These are phyloP conservation scores for Ridgeia piscesae DNA, from an alignment of 1,140 invertebrate species.

Conservation along the genomic window DNA sequence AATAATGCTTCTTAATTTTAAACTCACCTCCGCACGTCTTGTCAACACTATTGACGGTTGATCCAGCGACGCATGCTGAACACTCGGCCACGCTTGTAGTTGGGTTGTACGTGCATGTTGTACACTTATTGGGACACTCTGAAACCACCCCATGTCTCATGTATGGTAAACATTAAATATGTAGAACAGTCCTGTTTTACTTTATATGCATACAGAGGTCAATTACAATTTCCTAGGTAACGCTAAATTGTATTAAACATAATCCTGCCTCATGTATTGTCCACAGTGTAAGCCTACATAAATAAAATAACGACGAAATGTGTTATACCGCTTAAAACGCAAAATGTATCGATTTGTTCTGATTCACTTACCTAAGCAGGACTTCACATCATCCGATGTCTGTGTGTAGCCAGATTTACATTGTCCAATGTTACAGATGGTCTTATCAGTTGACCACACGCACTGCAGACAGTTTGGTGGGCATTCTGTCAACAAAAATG, in stretches of 20 bases:
- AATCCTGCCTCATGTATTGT: no score
- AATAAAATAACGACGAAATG: background rate
- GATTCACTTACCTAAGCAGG: background rate
- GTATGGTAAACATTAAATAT: background rate
- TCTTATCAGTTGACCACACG: background rate
- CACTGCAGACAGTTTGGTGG: background rate
- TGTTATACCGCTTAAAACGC: background rate
- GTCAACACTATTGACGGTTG: background rate
- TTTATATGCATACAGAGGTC: no score
- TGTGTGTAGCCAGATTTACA: background rate
- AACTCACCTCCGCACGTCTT: background rate
- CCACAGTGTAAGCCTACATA: no score
- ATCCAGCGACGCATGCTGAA: background rate
- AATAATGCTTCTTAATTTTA: background rate
- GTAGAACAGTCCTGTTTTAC: no score
- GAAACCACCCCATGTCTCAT: background rate
- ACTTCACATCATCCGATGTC: background rate
- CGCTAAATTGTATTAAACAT: no score
- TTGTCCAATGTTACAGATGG: background rate
- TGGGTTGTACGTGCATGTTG: constrained; percentile 2
- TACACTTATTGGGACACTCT: constrained; percentile 12
- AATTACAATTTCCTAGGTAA: no score
- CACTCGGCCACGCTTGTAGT: background rate
- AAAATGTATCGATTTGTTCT: background rate
- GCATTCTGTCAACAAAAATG: background rate